Conservation (phyloP, 1,140 invertebrate species). For the Psix sp. region DNA sequence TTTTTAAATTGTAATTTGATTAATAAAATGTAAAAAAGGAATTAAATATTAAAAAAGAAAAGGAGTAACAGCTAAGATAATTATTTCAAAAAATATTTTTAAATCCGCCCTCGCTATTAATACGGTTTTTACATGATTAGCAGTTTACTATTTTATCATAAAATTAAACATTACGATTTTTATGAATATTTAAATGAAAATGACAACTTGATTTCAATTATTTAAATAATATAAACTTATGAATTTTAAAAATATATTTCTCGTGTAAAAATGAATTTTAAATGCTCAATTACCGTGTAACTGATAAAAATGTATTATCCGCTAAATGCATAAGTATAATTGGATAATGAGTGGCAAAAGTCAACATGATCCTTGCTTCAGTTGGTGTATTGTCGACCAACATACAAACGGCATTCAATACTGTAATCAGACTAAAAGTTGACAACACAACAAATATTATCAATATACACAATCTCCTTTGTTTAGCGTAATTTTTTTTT, state of each 20-base stretch:
- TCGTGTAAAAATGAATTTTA: neutral
- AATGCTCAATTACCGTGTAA: conserved; percentile 31
- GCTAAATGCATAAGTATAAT: conserved; percentile 45
- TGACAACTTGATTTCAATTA: too few relatives aligned
- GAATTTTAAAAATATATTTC: too few relatives aligned
- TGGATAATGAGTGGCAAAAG: conserved; percentile 32
- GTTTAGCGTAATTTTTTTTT: conserved; percentile 16
- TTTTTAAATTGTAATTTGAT: too few relatives aligned
- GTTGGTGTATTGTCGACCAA: conserved; percentile 9
- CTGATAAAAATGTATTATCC: conserved; percentile 30
- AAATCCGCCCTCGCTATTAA: too few relatives aligned
- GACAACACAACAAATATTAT: conserved; percentile 2
- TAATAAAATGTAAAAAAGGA: too few relatives aligned
- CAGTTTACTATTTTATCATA: too few relatives aligned
- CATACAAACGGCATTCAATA: conserved; percentile 23
- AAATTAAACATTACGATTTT: too few relatives aligned
- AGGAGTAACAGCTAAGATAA: too few relatives aligned
- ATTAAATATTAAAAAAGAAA: neutral
- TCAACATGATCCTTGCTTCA: conserved; percentile 24
- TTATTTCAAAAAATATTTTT: too few relatives aligned
- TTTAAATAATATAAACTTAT: too few relatives aligned
- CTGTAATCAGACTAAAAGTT: conserved; percentile 21
- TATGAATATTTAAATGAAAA: too few relatives aligned
- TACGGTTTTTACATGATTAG: too few relatives aligned
- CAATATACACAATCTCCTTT: neutral